These are phyloP conservation scores for Oplegnathus fasciatus DNA, from an alignment of 2,113 vertebrate species.

Conservation along the genomic window DNA sequence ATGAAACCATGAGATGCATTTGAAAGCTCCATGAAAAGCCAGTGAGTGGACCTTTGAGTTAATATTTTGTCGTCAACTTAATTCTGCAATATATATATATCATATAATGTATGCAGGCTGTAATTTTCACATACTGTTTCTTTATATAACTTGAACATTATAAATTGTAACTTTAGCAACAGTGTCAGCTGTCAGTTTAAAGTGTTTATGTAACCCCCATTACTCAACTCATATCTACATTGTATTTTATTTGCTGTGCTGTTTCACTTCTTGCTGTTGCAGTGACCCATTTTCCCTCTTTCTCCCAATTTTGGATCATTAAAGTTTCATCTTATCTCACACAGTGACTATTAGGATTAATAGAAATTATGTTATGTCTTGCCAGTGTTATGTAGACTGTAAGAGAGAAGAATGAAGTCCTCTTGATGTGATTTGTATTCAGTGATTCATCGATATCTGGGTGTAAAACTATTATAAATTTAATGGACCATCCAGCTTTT, in stretches of 20 bases:
- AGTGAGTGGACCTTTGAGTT: neutral
- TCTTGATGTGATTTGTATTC: conserved; percentile 45
- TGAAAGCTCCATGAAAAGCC: neutral
- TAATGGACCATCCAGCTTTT: conserved; percentile 58
- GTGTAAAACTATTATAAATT: conserved; percentile 42
- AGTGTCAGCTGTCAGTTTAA: conserved; percentile 21
- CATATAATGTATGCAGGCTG: neutral
- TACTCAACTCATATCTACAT: conserved; percentile 23
- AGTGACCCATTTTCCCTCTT: conserved; percentile 45
- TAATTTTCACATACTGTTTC: neutral
- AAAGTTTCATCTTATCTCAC: conserved; percentile 54
- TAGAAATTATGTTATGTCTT: conserved; percentile 42
- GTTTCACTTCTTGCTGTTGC: conserved; percentile 30
- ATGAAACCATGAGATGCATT: neutral
- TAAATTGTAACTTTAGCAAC: neutral
- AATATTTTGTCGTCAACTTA: neutral
- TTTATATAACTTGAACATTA: neutral
- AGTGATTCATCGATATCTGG: conserved; percentile 37
- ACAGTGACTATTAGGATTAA: conserved; percentile 40
- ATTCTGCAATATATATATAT: neutral
- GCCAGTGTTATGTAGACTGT: conserved; percentile 20
- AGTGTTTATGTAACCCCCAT: conserved; percentile 25
- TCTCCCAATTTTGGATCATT: conserved; percentile 56
- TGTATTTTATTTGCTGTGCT: conserved; percentile 31
- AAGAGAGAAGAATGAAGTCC: conserved; percentile 41